Evolutionary conservation across 2,113 vertebrate species (phyloP).

Genomic region (Eurypyga helias): DNA sequence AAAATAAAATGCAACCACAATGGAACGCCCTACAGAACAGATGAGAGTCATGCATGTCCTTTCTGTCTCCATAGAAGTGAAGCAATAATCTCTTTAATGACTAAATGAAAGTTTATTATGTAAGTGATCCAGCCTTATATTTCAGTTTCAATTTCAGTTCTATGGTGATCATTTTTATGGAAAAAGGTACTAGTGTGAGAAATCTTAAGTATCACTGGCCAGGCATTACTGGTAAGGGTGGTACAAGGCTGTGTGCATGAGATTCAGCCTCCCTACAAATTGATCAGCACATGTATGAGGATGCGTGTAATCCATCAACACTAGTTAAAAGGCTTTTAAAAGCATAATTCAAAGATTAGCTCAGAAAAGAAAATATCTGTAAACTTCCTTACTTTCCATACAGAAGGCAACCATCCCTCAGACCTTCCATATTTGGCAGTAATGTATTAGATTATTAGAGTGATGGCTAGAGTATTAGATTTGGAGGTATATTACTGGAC

Average conservation of each 20-base stretch:
- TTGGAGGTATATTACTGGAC: not conserved
- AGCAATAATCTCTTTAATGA: constrained; percentile 40
- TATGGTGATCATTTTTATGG: constrained; percentile 54
- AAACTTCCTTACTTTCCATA: not conserved
- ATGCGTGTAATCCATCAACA: not conserved
- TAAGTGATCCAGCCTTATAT: constrained; percentile 15
- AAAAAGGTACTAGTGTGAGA: constrained; percentile 3
- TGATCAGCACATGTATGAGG: not conserved
- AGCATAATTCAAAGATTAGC: not conserved
- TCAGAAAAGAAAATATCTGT: not conserved
- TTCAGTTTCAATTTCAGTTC: constrained; percentile 49
- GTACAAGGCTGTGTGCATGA: not conserved
- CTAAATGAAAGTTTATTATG: constrained; percentile 62
- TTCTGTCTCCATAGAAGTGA: not conserved
- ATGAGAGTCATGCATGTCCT: not conserved
- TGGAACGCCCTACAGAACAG: not conserved
- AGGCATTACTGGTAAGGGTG: not conserved
- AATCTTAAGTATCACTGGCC: not conserved
- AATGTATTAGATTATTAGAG: not conserved
- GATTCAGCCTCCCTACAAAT: not conserved
- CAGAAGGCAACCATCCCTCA: not conserved
- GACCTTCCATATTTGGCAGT: not conserved
- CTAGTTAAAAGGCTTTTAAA: not conserved
- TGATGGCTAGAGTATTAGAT: not conserved
- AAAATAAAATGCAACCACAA: not conserved